Evolutionary conservation across 2,797 vertebrate genomes (phyloP).

Genomic region (Columba guinea): DNA sequence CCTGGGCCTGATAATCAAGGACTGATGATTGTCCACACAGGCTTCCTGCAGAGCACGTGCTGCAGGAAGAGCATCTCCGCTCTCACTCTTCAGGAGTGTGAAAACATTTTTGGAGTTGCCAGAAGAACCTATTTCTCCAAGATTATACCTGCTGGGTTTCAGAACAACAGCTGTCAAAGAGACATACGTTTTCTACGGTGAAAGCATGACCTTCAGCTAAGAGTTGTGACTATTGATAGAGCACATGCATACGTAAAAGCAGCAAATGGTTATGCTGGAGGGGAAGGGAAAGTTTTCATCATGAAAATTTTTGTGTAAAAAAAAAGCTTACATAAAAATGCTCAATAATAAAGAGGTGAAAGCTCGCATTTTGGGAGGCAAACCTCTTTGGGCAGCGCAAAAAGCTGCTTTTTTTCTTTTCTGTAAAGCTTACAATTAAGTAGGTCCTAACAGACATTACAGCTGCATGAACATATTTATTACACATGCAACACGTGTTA

Average conservation of each 20-base stretch:
- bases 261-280: neutral
- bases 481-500: neutral
- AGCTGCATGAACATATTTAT: neutral
- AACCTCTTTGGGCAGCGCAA: neutral
- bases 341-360: neutral
- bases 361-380: neutral
- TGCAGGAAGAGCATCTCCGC: neutral
- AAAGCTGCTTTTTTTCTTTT: neutral
- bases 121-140: neutral
- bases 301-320: neutral
- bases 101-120: neutral
- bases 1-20: neutral
- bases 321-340: neutral
- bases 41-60: fast-evolving
- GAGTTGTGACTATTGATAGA: neutral
- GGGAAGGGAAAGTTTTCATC: neutral
- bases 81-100: neutral
- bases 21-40: fast-evolving
- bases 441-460: neutral
- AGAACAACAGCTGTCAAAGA: neutral
- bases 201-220: neutral
- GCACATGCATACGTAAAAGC: neutral
- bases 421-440: neutral
- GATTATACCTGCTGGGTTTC: neutral
- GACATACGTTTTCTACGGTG: neutral